Base-by-base conservation (phyloP, 2,113 vertebrate species). In the Lipophrys pholis region DNA sequence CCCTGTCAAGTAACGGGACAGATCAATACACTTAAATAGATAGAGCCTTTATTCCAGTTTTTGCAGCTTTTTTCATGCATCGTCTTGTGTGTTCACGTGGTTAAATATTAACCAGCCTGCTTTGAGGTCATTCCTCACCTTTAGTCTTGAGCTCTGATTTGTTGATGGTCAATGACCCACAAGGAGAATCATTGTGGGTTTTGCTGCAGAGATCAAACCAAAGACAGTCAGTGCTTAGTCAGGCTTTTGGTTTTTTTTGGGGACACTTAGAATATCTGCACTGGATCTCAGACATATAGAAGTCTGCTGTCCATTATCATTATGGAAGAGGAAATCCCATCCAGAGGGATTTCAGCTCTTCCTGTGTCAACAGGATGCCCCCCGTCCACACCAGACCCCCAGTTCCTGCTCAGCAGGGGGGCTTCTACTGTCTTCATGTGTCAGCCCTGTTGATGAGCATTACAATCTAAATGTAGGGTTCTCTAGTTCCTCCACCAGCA, bases 161-260 rank as follows among this genome's bases (percentile, higher is more conserved):
- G 69, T 67, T 74, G 48, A 30, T 57, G 66, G 71, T 46, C 73
- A 69, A 51, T 54, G 66, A 66, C 58, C 69, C 57, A 5, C 21
- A 60, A 54, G 7, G 38, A 15, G 77, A 78, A 61, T 68, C 56
- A 56, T 3, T 39, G 68, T 54, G 17, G 59, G 42, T 51, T 75
- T 78, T 83, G 63, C 78, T 80, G 90, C 87, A 87, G 86, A 83
- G 86, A 89, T 80, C 85, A 88, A 80, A 82, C 60, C 84, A 84
- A 77, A 89, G 80, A 84, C 81, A 73, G 73, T 61, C 6, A 76
- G 59, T 36, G 59, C 72, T 80, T 61, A 65, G 78, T 66, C 61
- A 56, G 69, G 69, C 78, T 30, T 30, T 30, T 30, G 21, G 2
- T 30, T 30, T 30, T 30, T 30, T 30, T 30, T 30, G 43, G 78